phyloP scores from a whole-genome alignment of 2,113 vertebrate genomes.

The Hyaena hyaena region DNA sequence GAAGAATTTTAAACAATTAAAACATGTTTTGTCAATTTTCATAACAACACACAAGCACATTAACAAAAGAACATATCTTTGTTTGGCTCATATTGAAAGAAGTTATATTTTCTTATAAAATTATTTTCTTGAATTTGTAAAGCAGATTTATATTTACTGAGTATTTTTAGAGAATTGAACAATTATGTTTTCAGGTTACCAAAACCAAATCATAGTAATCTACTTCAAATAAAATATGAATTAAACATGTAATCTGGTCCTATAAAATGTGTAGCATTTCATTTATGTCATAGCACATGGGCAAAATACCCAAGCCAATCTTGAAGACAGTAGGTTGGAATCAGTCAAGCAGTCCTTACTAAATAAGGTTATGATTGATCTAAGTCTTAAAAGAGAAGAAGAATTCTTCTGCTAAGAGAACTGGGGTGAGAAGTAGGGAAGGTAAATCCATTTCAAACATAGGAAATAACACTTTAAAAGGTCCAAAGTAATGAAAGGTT shows the following conservation, averaged over 20 bases:
- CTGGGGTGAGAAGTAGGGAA: not conserved
- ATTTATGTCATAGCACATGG: not conserved
- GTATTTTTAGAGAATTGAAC: not conserved
- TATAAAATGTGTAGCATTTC: not conserved
- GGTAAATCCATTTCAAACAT: not conserved
- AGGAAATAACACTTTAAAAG: not conserved
- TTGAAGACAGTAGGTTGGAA: not conserved
- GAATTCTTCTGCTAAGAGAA: not conserved
- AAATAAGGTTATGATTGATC: not conserved
- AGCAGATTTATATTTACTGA: not conserved
- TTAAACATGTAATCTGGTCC: not conserved
- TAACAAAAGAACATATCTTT: not conserved
- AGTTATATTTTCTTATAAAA: not conserved
- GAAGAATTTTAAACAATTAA: not conserved
- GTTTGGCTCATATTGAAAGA: not conserved
- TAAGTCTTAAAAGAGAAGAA: not conserved
- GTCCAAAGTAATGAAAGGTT: not conserved
- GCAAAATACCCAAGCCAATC: not conserved
- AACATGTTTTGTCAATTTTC: constrained; percentile 17
- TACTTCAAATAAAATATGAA: not conserved
- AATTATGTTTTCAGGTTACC: not conserved
- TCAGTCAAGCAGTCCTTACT: not conserved
- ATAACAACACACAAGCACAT: not conserved
- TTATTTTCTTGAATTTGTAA: constrained; percentile 10
- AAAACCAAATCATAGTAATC: not conserved